Evolutionary conservation across 23 tunicate genomes (phyloP).

Genomic region (Styela plicata): DNA sequence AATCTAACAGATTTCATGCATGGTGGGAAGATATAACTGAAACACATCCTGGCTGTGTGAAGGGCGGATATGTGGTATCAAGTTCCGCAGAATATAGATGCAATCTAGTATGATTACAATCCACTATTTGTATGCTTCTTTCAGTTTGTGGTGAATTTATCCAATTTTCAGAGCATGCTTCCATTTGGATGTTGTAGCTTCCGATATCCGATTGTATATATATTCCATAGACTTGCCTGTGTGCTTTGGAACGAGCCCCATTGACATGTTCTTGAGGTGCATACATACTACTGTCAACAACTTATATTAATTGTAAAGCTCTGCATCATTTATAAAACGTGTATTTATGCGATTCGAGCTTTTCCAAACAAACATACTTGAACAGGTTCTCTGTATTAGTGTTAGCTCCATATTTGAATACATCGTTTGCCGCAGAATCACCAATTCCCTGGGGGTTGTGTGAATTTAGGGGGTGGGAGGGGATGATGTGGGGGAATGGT

Average conservation of each 20-base stretch:
- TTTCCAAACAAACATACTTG: constrained; percentile 25
- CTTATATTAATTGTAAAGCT: constrained; percentile 51
- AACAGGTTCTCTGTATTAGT: constrained; percentile 36
- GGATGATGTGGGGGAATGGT: constrained; percentile 76
- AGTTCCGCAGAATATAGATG: constrained; percentile 86
- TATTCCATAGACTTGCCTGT: constrained; percentile 72
- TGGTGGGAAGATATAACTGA: constrained; percentile 61
- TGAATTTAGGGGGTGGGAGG: too few relatives aligned
- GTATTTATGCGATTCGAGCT: constrained; percentile 34
- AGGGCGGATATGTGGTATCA: constrained; percentile 60
- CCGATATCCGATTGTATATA: constrained; percentile 53
- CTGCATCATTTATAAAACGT: constrained; percentile 68
- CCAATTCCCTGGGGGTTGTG: too few relatives aligned
- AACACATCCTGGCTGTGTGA: constrained; percentile 62
- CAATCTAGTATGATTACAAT: constrained; percentile 75
- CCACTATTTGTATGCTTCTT: constrained; percentile 44
- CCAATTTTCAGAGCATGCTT: constrained; percentile 67
- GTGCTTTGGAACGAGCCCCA: constrained; percentile 90
- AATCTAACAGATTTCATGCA: constrained; percentile 67
- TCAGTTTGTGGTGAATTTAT: constrained; percentile 56
- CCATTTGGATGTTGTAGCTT: constrained; percentile 74
- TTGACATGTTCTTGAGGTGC: constrained; percentile 44
- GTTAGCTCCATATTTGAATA: constrained; percentile 46
- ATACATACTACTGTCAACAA: constrained; percentile 52
- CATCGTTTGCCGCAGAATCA: too few relatives aligned